Percentiles rank a stretch among this genome's conserved stretches.
Evolutionary conservation across 2,888 invertebrate genomes (phyloP).

Genomic region (Tipula unca): DNA sequence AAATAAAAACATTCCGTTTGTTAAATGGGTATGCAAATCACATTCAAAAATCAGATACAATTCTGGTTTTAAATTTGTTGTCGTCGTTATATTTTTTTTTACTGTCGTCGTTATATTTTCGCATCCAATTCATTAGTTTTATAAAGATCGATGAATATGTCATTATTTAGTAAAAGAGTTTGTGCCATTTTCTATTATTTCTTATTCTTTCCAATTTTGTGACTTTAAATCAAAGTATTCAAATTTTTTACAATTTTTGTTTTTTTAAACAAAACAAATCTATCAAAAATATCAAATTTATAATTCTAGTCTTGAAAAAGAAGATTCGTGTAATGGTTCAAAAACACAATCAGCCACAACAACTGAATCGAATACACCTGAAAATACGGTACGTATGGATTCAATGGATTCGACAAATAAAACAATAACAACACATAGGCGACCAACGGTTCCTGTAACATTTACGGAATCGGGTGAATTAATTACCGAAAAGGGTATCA

Average conservation of each 20-base stretch:
- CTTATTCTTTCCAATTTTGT: no score
- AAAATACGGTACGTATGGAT: conserved; percentile 40
- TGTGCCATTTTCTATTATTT: no score
- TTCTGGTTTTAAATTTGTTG: no score
- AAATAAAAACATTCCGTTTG: no score
- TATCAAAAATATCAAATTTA: background rate
- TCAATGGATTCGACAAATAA: conserved; percentile 29
- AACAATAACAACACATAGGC: conserved; percentile 36
- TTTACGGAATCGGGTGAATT: conserved; percentile 50
- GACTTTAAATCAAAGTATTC: conserved; percentile 20
- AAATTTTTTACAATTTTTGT: background rate
- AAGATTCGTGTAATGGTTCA: conserved; percentile 41
- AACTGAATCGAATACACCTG: conserved; percentile 46
- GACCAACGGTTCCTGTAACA: conserved; percentile 41
- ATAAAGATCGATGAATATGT: no score
- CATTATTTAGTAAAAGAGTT: no score
- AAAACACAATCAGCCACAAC: conserved; percentile 43
- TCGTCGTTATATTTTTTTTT: no score
- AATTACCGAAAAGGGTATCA: conserved; percentile 45
- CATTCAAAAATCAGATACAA: no score
- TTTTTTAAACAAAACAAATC: background rate
- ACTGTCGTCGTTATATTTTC: no score
- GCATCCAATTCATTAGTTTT: no score
- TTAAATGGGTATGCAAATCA: no score
- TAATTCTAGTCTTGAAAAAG: conserved; percentile 30